Evolutionary conservation across 1,140 invertebrate genomes (phyloP).

Genomic region (Drosophila novamexicana): DNA sequence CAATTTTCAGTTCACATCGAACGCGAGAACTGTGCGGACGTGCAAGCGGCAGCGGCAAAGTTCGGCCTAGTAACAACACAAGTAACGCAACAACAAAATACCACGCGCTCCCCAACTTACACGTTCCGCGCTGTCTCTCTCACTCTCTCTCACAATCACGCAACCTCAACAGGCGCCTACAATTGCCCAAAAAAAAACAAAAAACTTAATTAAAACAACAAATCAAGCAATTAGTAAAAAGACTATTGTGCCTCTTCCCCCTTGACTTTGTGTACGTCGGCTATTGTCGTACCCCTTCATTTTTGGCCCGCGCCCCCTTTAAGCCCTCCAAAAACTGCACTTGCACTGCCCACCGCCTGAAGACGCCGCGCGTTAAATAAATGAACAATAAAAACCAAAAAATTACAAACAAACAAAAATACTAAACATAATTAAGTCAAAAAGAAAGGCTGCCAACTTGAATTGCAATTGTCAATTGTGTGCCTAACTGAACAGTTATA

Average conservation of each 20-base stretch:
- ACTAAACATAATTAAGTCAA: slow-evolving; percentile 20
- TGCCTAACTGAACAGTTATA: slow-evolving; percentile 44
- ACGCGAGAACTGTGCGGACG: slow-evolving; percentile 77
- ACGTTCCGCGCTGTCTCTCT: slow-evolving; percentile 37
- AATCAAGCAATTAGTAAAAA: slow-evolving; percentile 21
- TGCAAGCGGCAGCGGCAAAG: slow-evolving; percentile 53
- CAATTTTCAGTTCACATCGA: slow-evolving; percentile 67
- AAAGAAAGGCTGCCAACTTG: slow-evolving; percentile 19
- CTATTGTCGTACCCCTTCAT: neutral
- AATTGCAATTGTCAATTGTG: slow-evolving; percentile 56
- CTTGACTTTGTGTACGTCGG: slow-evolving; percentile 23
- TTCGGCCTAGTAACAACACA: slow-evolving; percentile 42
- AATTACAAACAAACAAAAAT: slow-evolving; percentile 8
- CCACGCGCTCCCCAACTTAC: slow-evolving; percentile 36
- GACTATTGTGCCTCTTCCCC: slow-evolving; percentile 25
- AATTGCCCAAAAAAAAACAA: neutral
- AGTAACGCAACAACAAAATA: slow-evolving; percentile 28
- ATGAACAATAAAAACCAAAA: slow-evolving; percentile 14
- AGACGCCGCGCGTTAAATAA: slow-evolving; percentile 22
- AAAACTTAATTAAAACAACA: slow-evolving; percentile 13
- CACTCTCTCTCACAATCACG: slow-evolving; percentile 12
- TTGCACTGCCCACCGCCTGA: slow-evolving; percentile 23
- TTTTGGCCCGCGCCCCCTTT: neutral
- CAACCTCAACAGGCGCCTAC: slow-evolving; percentile 43
- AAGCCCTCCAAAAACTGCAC: slow-evolving; percentile 1